Evolutionary conservation across 2,888 invertebrate genomes (phyloP), one percentile per base, ranked within the genome.

Genomic region (Troides helena): DNA sequence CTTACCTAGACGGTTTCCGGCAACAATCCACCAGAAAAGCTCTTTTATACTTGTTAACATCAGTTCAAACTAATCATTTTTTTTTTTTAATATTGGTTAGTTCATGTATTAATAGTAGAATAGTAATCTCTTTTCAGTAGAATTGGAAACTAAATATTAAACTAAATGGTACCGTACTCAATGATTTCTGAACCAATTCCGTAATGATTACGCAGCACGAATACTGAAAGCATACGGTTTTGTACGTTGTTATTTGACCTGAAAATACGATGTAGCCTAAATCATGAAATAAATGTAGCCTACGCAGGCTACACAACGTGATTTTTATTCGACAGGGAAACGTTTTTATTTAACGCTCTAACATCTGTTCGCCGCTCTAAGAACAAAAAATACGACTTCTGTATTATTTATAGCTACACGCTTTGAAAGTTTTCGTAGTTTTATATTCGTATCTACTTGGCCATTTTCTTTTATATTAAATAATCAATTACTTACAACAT

Each of bases 281-380:
- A 57, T 62, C 67, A 67, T 67, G 62, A 62, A 67, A 62, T 60
- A 67, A 56, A 6, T 36, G 14, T 23, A 56, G 53, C 39, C 46
- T 53, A 36, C 59, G 50, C 60, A 25, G 60, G 39, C 18, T 17
- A 39, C 36, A 14, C 56, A 62, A 67, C 67, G 67, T 67, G 61
- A 61, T 58, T 66, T 60, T 66, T 66, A 46, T 60, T 61, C 61
- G 53, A 61, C 67, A 67, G 67, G 67, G 18, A 23, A 67, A 56
- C 56, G 67, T 53, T 62, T 67, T 67, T 67, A 66, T 21, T 67
- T 53, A 56, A 62, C 61, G 12, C 36, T 23, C 6, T 2, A 62
- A 30, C 61, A 66, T 67, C 61, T 67, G 61, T 61, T 59, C 43
- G 57, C 39, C 57, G n/a, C 21, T 56, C 56, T 56, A 21, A 56